Evolutionary conservation across 2,888 invertebrate species (phyloP).

Genomic region (Malthinus flaveolus): DNA sequence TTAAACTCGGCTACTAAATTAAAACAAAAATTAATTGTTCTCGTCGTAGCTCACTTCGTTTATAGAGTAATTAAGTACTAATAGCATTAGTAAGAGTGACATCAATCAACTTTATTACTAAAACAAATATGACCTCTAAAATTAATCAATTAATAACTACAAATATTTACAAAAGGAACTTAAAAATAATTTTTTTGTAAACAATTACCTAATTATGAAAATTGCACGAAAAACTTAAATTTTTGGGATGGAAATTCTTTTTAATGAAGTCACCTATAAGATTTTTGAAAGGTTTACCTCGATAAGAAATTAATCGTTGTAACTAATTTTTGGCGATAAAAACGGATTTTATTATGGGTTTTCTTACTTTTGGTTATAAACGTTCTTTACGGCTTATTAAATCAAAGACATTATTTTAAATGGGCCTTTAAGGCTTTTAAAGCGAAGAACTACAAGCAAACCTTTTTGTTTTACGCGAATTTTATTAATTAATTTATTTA

Average conservation of each 20-base stretch:
- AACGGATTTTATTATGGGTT: too few relatives aligned
- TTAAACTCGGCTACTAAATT: too few relatives aligned
- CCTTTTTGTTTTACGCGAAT: too few relatives aligned
- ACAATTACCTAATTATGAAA: not conserved
- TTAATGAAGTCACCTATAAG: not conserved
- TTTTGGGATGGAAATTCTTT: not conserved
- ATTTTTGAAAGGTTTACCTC: not conserved
- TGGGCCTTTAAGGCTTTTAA: too few relatives aligned
- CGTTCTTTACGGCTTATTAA: too few relatives aligned
- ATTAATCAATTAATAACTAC: slow-evolving; percentile 1
- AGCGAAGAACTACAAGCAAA: too few relatives aligned
- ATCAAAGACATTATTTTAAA: too few relatives aligned
- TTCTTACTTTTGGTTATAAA: too few relatives aligned
- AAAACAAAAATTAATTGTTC: too few relatives aligned
- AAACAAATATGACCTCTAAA: slow-evolving; percentile 3
- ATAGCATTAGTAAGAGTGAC: not conserved
- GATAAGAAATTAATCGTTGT: not conserved
- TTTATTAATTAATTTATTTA: too few relatives aligned
- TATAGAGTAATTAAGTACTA: not conserved
- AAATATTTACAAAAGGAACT: not conserved
- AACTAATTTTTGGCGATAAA: too few relatives aligned
- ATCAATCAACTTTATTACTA: not conserved
- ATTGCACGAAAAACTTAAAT: not conserved
- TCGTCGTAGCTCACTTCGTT: too few relatives aligned
- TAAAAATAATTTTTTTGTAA: not conserved